Percentiles rank a stretch among this genome's conserved stretches.
phyloP scores from a whole-genome alignment of 2,113 vertebrate genomes.

The Python bivittatus region DNA sequence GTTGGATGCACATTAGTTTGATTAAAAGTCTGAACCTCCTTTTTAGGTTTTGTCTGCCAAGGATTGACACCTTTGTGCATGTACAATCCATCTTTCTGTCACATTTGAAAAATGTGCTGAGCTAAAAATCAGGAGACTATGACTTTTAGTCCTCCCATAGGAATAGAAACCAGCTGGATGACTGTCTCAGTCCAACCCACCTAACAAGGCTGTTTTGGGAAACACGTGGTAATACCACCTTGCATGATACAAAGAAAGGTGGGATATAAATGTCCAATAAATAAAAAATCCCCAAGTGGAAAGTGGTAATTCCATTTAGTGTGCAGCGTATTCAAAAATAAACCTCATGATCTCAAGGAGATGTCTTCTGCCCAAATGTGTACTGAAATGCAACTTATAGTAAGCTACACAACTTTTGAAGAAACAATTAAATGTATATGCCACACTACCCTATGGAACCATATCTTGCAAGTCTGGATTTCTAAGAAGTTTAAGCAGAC shows the following conservation, averaged over 20 bases:
- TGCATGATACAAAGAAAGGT: too few relatives aligned
- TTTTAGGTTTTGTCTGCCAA: not conserved
- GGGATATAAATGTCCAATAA: too few relatives aligned
- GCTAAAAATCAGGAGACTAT: too few relatives aligned
- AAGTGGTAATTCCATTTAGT: not conserved
- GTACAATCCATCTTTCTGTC: too few relatives aligned
- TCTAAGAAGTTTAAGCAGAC: not conserved
- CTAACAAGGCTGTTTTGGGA: too few relatives aligned
- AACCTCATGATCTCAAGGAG: not conserved
- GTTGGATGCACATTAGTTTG: not conserved
- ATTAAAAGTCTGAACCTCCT: not conserved
- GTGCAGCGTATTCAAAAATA: not conserved
- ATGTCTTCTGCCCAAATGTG: not conserved
- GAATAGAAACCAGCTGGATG: too few relatives aligned
- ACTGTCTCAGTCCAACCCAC: too few relatives aligned
- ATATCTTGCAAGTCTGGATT: not conserved
- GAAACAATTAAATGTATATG: not conserved
- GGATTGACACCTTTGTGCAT: too few relatives aligned
- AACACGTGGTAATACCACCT: too few relatives aligned
- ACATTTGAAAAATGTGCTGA: too few relatives aligned
- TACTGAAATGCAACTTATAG: not conserved
- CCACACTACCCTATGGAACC: not conserved
- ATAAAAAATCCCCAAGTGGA: not conserved
- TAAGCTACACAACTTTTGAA: not conserved
- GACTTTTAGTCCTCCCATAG: too few relatives aligned